Percentiles rank a stretch among this genome's conserved stretches.
Conservation (phyloP, 2,113 vertebrate genomes). For the Nannospalax galili region DNA sequence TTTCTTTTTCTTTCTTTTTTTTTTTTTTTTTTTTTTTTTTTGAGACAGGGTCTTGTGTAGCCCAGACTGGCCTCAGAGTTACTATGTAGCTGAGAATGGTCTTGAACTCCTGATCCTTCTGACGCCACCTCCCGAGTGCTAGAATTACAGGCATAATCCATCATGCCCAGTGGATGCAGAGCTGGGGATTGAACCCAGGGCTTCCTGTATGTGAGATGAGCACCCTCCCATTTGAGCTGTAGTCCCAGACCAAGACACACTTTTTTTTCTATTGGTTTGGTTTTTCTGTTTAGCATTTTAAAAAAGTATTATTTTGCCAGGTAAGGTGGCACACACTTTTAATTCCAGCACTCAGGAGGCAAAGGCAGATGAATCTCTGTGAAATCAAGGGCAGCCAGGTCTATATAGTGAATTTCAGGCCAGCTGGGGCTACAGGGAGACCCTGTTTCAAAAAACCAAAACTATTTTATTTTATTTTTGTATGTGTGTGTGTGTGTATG, state of each 20-base stretch:
- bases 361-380: too few relatives aligned
- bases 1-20: background rate
- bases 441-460: too few relatives aligned
- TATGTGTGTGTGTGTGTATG: background rate
- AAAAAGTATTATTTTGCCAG: too few relatives aligned
- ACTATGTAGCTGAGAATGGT: background rate
- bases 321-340: too few relatives aligned
- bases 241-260: background rate
- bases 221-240: background rate
- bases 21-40: background rate
- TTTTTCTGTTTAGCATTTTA: too few relatives aligned
- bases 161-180: background rate
- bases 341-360: too few relatives aligned
- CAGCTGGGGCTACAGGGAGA: too few relatives aligned
- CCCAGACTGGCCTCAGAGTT: background rate
- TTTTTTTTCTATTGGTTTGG: too few relatives aligned
- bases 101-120: background rate
- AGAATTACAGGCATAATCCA: background rate
- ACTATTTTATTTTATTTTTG: background rate
- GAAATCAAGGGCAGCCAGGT: too few relatives aligned
- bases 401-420: too few relatives aligned
- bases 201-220: background rate
- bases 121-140: too few relatives aligned
- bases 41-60: background rate
- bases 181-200: background rate